Evolutionary conservation across 2,113 vertebrate genomes (phyloP), one percentile per base, ranked within the genome.

Genomic region (Ascaphus truei): DNA sequence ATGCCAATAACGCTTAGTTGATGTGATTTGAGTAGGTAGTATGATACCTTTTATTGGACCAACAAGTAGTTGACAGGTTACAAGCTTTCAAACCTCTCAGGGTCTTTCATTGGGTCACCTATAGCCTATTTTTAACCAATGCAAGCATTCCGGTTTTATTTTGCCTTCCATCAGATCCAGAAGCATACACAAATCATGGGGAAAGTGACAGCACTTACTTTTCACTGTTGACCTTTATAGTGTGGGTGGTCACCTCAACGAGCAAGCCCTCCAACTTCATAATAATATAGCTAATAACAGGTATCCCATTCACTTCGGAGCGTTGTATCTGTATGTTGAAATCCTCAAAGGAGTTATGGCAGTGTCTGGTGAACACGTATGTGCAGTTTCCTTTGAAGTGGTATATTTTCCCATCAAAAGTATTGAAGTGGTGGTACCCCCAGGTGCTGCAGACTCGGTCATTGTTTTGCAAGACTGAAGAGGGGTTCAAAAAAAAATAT

Each of bases 281-380:
- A 30, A 43, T n/a, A 10, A 90, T 50, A 1, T n/a, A 75, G 20
- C 3, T 75, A 74, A 92, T 41, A 1, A 29, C 31, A 5, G 83
- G 60, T 36, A 18, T 3, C 5, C 65, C 48, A 2, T 27, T 37
- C 2, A 27, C 31, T 2, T 64, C 2, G 7, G 50, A 9, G 0
- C 82, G 84, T 48, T 84, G 83, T 1, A 91, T 62, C 74, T 89
- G 87, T 52, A 88, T 78, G 56, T 84, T 81, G 59, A 88, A 88
- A 16, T 86, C 84, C 50, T 86, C 83, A 18, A 80, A 83, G 20
- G 69, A 2, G 59, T 72, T 0, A 0, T 77, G 76, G 73, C 86
- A 88, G 2, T 86, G 83, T 18, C 81, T 80, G 51, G 83, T 62
- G 68, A 87, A 83, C 58, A 84, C 1, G 0, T 88, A 87, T 36